A percentile compares a stretch with the other conserved stretches of the same genome.
Conservation (phyloP, 35 echinoderm and acorn worm genomes). For the Strongylocentrotus purpuratus region DNA sequence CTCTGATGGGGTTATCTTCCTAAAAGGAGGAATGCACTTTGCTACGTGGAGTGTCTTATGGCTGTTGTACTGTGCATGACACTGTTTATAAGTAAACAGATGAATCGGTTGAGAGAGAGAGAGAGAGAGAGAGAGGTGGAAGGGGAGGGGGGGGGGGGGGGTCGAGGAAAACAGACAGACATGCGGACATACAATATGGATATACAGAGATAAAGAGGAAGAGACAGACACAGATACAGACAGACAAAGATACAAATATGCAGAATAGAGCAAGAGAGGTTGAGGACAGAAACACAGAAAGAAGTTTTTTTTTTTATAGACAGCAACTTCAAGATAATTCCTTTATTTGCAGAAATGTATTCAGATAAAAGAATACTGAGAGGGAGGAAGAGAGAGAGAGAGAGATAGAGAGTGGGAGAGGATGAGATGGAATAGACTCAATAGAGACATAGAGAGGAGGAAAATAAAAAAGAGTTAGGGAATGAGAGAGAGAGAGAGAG, state of each 20-base stretch:
- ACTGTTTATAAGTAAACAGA: neutral
- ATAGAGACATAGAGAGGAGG: neutral
- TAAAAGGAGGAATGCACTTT: neutral
- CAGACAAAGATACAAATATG: neutral
- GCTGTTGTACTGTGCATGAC: neutral
- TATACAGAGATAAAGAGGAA: neutral
- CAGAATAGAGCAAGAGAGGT: neutral
- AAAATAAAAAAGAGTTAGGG: neutral
- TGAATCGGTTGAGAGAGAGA: neutral
- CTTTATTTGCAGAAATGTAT: too few species aligned
- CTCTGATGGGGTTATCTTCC: neutral
- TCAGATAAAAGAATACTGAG: neutral
- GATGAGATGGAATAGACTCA: neutral
- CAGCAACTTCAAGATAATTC: too few species aligned
- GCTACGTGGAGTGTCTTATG: neutral
- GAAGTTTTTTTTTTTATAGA: neutral
- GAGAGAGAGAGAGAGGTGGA: neutral
- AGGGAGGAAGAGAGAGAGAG: neutral
- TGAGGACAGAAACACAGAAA: neutral
- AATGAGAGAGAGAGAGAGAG: neutral
- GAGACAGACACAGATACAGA: neutral
- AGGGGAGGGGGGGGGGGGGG: neutral
- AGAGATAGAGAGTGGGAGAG: neutral
- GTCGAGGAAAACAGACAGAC: neutral
- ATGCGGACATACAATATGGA: neutral